These are phyloP conservation scores for Pollimyrus isidori DNA, from an alignment of 2,113 vertebrate species.

Conservation along the genomic window DNA sequence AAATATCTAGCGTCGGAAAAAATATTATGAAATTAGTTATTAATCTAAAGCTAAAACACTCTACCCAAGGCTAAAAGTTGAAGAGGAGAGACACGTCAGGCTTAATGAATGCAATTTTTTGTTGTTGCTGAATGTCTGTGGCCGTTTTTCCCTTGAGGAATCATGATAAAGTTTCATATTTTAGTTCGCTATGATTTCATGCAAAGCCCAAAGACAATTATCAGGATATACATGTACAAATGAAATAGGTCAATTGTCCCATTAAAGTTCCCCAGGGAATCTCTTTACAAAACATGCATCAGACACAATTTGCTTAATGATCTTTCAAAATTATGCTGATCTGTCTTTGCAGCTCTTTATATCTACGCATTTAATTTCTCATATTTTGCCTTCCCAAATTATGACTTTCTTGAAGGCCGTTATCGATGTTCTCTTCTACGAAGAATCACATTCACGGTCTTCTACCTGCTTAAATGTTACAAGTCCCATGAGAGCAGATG, in stretches of 20 bases:
- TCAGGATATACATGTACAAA: slow-evolving; percentile 17
- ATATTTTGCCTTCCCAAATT: neutral
- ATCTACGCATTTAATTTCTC: neutral
- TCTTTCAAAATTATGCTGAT: slow-evolving; percentile 15
- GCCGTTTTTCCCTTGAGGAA: slow-evolving; percentile 17
- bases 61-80: neutral
- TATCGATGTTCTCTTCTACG: neutral
- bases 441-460: neutral
- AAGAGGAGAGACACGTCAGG: slow-evolving; percentile 3
- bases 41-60: neutral
- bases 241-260: slow-evolving; percentile 30
- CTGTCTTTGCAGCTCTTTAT: neutral
- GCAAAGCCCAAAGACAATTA: slow-evolving; percentile 18
- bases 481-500: neutral
- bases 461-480: neutral
- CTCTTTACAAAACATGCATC: slow-evolving; percentile 22
- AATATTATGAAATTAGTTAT: neutral
- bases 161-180: slow-evolving; percentile 17
- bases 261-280: slow-evolving; percentile 21
- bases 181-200: slow-evolving; percentile 18
- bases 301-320: slow-evolving; percentile 20
- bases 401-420: neutral
- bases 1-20: neutral
- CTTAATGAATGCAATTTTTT: slow-evolving; percentile 22
- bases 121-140: slow-evolving; percentile 16